These are phyloP conservation scores for Leptothorax acervorum DNA, from an alignment of 2,888 invertebrate species.

Conservation along the genomic window DNA sequence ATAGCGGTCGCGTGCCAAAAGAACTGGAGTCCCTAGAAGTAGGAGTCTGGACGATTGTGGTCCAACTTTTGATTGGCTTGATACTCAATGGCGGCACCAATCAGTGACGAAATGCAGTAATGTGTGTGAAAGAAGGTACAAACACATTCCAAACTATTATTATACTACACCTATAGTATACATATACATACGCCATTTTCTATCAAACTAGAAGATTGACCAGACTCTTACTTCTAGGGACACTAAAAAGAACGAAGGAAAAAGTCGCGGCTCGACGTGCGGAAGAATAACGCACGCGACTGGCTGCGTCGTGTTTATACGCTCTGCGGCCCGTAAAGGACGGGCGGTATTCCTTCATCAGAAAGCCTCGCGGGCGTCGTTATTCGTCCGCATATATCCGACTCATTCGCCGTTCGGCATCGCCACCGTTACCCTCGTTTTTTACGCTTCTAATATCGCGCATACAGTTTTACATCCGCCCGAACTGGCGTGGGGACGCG, in stretches of 20 bases:
- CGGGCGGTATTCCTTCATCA: constrained; percentile 82
- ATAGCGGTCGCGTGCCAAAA: neutral
- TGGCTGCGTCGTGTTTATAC: constrained; percentile 75
- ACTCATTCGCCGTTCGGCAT: constrained; percentile 79
- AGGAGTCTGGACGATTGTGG: too few species aligned
- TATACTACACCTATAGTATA: too few species aligned
- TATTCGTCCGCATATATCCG: constrained; percentile 71
- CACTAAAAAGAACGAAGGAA: neutral
- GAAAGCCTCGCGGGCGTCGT: constrained; percentile 80
- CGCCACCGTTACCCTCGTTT: constrained; percentile 74
- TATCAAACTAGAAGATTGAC: too few species aligned
- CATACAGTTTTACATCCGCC: constrained; percentile 67
- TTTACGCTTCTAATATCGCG: constrained; percentile 83
- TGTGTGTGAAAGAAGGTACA: too few species aligned
- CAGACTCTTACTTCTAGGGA: too few species aligned
- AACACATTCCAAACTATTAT: too few species aligned
- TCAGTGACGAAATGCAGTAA: too few species aligned
- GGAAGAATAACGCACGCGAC: constrained; percentile 63
- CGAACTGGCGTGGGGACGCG: constrained; percentile 25
- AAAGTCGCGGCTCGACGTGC: constrained; percentile 2
- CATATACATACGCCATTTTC: too few species aligned
- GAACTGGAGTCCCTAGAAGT: neutral
- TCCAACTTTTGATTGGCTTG: too few species aligned
- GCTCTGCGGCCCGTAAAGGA: constrained; percentile 78
- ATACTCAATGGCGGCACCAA: too few species aligned